These are phyloP conservation scores for Nomada lathburiana DNA, from an alignment of 2,888 invertebrate genomes.

Conservation along the genomic window DNA sequence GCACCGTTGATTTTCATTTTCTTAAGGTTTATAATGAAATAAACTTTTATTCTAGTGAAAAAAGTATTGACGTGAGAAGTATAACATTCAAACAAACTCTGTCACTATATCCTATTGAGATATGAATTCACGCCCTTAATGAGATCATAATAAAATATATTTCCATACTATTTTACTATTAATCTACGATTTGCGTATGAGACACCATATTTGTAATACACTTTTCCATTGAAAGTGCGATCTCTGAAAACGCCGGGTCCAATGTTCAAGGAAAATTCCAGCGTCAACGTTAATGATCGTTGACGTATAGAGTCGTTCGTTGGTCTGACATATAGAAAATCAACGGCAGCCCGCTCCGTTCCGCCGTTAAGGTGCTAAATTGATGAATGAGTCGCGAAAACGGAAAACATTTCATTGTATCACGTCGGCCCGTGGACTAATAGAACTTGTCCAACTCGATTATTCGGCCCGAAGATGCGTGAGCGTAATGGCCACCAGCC, in stretches of 20 bases:
- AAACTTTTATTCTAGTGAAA: too few species aligned
- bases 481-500: conserved; percentile 72
- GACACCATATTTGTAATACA: too few species aligned
- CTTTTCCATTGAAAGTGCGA: background rate
- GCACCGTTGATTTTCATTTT: too few species aligned
- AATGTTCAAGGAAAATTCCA: background rate
- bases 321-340: conserved; percentile 54
- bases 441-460: conserved; percentile 83
- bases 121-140: too few species aligned
- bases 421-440: conserved; percentile 73
- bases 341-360: conserved; percentile 50
- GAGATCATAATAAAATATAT: too few species aligned
- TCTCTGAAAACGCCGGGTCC: background rate
- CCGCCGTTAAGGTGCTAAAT: conserved; percentile 77
- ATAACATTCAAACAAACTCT: too few species aligned
- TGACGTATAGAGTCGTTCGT: conserved; percentile 16
- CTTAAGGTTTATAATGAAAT: too few species aligned
- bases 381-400: conserved; percentile 81
- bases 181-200: too few species aligned
- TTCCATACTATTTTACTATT: too few species aligned
- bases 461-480: conserved; percentile 74
- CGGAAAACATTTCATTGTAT: conserved; percentile 74
- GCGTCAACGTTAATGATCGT: conserved; percentile 15
- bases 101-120: too few species aligned
- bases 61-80: too few species aligned